Percentiles rank a stretch among this genome's conserved stretches.
These are phyloP conservation scores for Rhizomys pruinosus DNA, from an alignment of 2,113 vertebrate genomes.

Conservation along the genomic window DNA sequence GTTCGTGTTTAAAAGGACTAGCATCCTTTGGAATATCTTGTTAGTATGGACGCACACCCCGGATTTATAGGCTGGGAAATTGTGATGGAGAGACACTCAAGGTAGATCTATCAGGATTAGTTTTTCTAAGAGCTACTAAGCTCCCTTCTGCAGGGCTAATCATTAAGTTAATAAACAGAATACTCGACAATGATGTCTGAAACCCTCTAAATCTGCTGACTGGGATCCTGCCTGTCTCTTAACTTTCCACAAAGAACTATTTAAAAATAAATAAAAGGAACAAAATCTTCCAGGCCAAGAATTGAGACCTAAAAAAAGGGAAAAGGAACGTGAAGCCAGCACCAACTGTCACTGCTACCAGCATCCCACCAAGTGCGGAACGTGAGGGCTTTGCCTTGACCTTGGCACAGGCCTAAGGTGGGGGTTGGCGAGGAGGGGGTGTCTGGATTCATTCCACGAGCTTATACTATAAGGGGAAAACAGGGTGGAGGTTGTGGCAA, in stretches of 20 bases:
- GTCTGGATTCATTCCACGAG: conserved; percentile 29
- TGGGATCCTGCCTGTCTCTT: conserved; percentile 11
- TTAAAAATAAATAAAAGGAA: conserved; percentile 57
- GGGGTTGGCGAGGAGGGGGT: background rate
- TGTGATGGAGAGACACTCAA: background rate
- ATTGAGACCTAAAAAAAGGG: background rate
- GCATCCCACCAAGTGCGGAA: conserved; percentile 27
- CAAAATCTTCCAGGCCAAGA: conserved; percentile 41
- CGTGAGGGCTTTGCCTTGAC: too few species aligned
- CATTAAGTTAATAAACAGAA: conserved; percentile 50
- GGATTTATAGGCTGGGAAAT: conserved; percentile 27
- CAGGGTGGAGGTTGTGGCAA: background rate
- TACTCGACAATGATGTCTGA: conserved; percentile 37
- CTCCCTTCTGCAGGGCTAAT: background rate
- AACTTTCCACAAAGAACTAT: conserved; percentile 58
- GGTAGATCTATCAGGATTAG: background rate
- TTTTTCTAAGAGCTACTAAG: background rate
- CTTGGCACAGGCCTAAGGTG: conserved; percentile 13
- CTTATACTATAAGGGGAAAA: background rate
- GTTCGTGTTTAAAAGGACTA: background rate
- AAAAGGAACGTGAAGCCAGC: conserved; percentile 33
- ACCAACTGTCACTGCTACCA: background rate
- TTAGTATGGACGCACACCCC: conserved; percentile 13
- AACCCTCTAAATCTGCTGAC: conserved; percentile 7
- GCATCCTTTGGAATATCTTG: background rate